Evolutionary conservation across 1,140 invertebrate genomes (phyloP).

Genomic region (Brachionus rotundiformis): DNA sequence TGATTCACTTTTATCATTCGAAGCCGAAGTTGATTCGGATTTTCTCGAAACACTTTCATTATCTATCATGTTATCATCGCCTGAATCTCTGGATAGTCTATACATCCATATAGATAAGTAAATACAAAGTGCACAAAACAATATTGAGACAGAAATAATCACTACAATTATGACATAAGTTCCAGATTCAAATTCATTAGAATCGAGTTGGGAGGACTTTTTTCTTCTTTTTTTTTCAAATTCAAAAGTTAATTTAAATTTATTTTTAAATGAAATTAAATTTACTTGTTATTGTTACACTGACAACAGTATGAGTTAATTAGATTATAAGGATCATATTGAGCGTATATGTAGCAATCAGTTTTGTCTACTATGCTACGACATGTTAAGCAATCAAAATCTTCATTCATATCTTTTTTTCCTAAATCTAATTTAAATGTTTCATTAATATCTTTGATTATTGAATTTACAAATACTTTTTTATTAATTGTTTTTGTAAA

Average conservation of each 20-base stretch:
- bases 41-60: background rate
- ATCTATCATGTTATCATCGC: background rate
- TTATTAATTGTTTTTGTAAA: background rate
- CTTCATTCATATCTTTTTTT: background rate
- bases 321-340: background rate
- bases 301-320: slow-evolving; percentile 30
- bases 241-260: background rate
- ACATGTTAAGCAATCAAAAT: slow-evolving; percentile 32
- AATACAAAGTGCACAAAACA: background rate
- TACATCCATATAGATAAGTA: background rate
- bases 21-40: background rate
- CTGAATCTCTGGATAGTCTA: background rate
- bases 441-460: slow-evolving; percentile 14
- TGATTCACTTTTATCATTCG: background rate
- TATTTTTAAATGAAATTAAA: background rate
- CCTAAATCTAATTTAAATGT: slow-evolving; percentile 1
- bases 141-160: background rate
- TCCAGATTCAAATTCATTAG: background rate
- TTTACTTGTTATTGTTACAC: slow-evolving; percentile 24
- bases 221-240: background rate
- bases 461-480: background rate
- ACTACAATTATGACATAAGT: background rate
- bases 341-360: background rate
- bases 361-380: background rate
- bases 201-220: background rate